Evolutionary conservation across 2,888 invertebrate species (phyloP), one percentile per base, ranked within the genome.

Genomic region (Drepana falcataria): DNA sequence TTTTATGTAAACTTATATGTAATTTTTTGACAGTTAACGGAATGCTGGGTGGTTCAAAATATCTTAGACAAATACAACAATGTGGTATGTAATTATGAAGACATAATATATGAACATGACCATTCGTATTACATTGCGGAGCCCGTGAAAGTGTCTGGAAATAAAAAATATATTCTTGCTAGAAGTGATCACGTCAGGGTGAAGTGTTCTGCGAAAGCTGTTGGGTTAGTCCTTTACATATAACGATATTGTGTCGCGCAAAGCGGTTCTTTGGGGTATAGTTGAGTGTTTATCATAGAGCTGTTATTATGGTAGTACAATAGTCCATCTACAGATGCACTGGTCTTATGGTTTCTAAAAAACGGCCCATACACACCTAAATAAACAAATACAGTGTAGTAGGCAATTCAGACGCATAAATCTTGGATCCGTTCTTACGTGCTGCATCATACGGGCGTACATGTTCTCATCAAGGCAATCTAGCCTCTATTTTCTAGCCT

Each of bases 131-230:
- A 52, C 2, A 48, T 73, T 0, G 64, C 63, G 0, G 58, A 60
- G 1, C 57, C 73, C 0, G 55, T 62, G 0, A 63, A 49, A 49
- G 85, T 92, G 0, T 85, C 85, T 48, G 92, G 93, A 0, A 91
- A 91, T 55, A 91, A 92, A 37, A 87, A 83, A n/a, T 95, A 95
- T 73, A 85, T 88, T 47, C 82, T 96, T 48, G 92, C 91, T 61
- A 78, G 87, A 48, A 94, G 94, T 58, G 96, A 96, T 79, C 94
- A 94, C 73, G 94, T 94, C 2, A 92, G 93, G 65, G 94, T 95
- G 0, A 85, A 90, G 2, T 96, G 96, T 70, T 74, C 64, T n/a
- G 85, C 89, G 0, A 69, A 65, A n/a, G 71, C 62, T 52, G 79
- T 40, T 41, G 34, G 41, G 51, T 51, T 35, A 51, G 37, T 51